Conservation (phyloP, 2,113 vertebrate genomes). For the Hepsetus odoe region DNA sequence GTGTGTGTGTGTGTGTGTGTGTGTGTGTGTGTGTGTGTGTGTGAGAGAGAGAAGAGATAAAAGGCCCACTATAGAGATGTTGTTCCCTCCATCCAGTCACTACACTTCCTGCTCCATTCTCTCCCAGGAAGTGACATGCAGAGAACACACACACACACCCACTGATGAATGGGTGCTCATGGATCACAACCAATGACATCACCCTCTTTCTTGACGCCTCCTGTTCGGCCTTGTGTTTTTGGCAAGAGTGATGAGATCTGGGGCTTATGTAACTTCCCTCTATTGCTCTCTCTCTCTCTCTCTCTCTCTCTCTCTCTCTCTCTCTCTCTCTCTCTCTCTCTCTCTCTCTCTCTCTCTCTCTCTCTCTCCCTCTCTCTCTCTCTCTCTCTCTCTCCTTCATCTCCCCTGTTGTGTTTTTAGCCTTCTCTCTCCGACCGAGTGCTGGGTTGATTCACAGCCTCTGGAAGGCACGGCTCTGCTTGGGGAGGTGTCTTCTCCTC, state of each 20-base stretch:
- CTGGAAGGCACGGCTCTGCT: conserved; percentile 1
- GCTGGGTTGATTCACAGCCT: conserved; percentile 21
- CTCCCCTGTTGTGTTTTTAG: too few relatives aligned
- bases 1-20: conserved; percentile 27
- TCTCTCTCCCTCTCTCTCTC: not conserved
- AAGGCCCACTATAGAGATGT: conserved; percentile 63
- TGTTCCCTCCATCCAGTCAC: conserved; percentile 39
- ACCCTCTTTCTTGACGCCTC: conserved; percentile 30
- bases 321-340: not conserved
- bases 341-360: not conserved
- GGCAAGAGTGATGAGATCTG: conserved; percentile 20
- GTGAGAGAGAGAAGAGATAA: conserved; percentile 39
- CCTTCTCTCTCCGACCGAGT: not conserved
- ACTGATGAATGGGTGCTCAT: conserved; percentile 31
- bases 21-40: conserved; percentile 11
- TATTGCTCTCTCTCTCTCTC: not conserved
- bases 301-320: not conserved
- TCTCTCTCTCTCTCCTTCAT: conserved; percentile 14
- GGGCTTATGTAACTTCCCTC: conserved; percentile 51
- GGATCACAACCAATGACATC: conserved; percentile 37
- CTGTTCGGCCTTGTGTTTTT: conserved; percentile 26
- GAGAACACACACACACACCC: conserved; percentile 40
- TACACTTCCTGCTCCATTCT: conserved; percentile 66
- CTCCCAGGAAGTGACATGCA: conserved; percentile 66
- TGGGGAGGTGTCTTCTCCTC: not conserved